Percentiles rank a stretch among this genome's conserved stretches.
Conservation (phyloP, 2,113 vertebrate species). For the Seriola quinqueradiata region DNA sequence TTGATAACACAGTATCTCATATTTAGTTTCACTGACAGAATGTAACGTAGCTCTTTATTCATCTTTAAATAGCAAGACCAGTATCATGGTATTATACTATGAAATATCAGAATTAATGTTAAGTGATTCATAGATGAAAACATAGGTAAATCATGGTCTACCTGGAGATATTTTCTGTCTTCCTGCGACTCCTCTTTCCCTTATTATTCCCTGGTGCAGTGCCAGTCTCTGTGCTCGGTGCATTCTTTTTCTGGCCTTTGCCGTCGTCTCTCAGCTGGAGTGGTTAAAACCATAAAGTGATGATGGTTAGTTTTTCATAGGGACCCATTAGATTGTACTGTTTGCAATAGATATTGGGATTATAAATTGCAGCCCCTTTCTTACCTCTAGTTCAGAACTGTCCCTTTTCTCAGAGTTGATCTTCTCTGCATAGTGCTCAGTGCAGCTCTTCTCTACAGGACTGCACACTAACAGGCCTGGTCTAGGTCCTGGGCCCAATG, state of each 20-base stretch:
- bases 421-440: slow-evolving; percentile 67
- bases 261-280: slow-evolving; percentile 82
- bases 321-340: not conserved
- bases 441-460: slow-evolving; percentile 63
- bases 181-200: slow-evolving; percentile 93
- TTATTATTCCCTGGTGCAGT: slow-evolving; percentile 86
- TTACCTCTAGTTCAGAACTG: slow-evolving; percentile 75
- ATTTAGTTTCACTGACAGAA: not conserved
- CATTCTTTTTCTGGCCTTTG: slow-evolving; percentile 87
- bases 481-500: slow-evolving; percentile 81
- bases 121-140: not conserved
- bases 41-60: not conserved
- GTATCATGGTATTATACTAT: not conserved
- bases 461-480: slow-evolving; percentile 72
- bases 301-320: not conserved
- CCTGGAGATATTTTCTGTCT: slow-evolving; percentile 80
- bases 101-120: not conserved
- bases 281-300: slow-evolving; percentile 5
- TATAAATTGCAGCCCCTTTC: not conserved
- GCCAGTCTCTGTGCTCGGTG: slow-evolving; percentile 87
- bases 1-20: not conserved
- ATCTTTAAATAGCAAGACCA: not conserved
- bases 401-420: slow-evolving; percentile 77
- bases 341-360: too few relatives aligned
- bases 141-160: slow-evolving; percentile 39